phyloP scores from a whole-genome alignment of 2,888 invertebrate species.

The Synanthedon formicaeformis region DNA sequence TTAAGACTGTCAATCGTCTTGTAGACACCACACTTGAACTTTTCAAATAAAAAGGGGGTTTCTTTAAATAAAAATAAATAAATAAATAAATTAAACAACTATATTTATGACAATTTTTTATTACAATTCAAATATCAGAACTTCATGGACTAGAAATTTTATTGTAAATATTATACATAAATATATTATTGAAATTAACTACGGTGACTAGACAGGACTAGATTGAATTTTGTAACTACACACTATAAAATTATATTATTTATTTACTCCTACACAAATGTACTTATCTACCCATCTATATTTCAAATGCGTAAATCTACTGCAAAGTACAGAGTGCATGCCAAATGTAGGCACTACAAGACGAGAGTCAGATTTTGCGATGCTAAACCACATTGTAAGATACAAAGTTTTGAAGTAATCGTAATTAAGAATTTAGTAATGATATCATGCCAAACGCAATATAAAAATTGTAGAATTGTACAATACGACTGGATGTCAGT shows the following conservation, averaged over 20 bases:
- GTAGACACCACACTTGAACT: slow-evolving; percentile 30
- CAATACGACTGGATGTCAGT: slow-evolving; percentile 65
- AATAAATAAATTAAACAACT: slow-evolving; percentile 55
- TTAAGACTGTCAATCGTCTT: slow-evolving; percentile 52
- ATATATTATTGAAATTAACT: slow-evolving; percentile 7
- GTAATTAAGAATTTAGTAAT: slow-evolving; percentile 61
- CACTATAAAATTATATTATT: slow-evolving; percentile 24
- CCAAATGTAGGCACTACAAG: slow-evolving; percentile 61
- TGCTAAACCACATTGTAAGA: slow-evolving; percentile 47
- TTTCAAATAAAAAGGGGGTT: slow-evolving; percentile 9
- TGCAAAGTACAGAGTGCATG: slow-evolving; percentile 35
- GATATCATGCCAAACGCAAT: slow-evolving; percentile 69
- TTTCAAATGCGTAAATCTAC: slow-evolving; percentile 31
- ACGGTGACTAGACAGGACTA: slow-evolving; percentile 59
- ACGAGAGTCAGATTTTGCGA: slow-evolving; percentile 51
- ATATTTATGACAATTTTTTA: slow-evolving; percentile 39
- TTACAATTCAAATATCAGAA: slow-evolving; percentile 36
- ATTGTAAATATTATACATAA: slow-evolving; percentile 12
- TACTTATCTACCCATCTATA: not conserved
- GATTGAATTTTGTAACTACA: slow-evolving; percentile 25
- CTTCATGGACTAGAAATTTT: slow-evolving; percentile 31
- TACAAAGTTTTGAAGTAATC: slow-evolving; percentile 53
- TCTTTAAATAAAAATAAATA: slow-evolving; percentile 4
- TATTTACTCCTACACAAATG: slow-evolving; percentile 10
- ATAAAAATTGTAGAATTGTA: slow-evolving; percentile 59